Percentiles rank a stretch among this genome's conserved stretches.
These are phyloP conservation scores for Drosophila oshimai DNA, from an alignment of 1,140 invertebrate species.

Conservation along the genomic window DNA sequence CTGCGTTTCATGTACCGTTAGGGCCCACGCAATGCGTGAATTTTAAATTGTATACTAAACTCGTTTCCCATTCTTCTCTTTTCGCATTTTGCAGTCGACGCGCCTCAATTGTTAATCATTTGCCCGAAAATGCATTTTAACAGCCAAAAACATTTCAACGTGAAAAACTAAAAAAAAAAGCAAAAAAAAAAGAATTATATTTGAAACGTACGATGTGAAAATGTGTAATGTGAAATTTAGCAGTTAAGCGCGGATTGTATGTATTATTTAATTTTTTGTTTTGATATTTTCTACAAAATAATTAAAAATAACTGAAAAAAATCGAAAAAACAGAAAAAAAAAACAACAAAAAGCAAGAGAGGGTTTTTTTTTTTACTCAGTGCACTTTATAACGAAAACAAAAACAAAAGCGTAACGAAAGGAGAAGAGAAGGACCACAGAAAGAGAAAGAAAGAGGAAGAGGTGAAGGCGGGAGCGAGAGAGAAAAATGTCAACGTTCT, in stretches of 20 bases:
- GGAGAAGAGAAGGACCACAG: constrained; percentile 29
- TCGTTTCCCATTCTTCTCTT: constrained; percentile 11
- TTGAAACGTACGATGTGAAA: constrained; percentile 51
- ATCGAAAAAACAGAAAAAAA: constrained; percentile 10
- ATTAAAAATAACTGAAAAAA: constrained; percentile 16
- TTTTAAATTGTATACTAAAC: constrained; percentile 22
- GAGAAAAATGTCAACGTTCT: constrained; percentile 82
- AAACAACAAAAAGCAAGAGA: constrained; percentile 5
- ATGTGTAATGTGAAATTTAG: constrained; percentile 72
- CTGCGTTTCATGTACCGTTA: constrained; percentile 45
- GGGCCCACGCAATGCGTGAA: constrained; percentile 16
- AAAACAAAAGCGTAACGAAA: constrained; percentile 23
- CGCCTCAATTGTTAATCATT: constrained; percentile 41
- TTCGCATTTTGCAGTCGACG: constrained; percentile 36
- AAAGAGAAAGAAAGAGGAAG: background rate
- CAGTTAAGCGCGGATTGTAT: constrained; percentile 66
- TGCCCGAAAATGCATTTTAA: constrained; percentile 58
- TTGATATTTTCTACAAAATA: constrained; percentile 35
- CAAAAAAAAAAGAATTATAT: constrained; percentile 3
- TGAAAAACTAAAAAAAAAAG: constrained; percentile 33
- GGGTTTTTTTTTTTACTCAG: background rate
- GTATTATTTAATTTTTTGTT: constrained; percentile 75
- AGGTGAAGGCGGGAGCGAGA: constrained; percentile 35
- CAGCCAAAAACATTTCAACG: constrained; percentile 17
- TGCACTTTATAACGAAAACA: constrained; percentile 22